Evolutionary conservation across 2,113 vertebrate genomes (phyloP), one percentile per base, ranked within the genome.

Genomic region (Catharus fuscescens): DNA sequence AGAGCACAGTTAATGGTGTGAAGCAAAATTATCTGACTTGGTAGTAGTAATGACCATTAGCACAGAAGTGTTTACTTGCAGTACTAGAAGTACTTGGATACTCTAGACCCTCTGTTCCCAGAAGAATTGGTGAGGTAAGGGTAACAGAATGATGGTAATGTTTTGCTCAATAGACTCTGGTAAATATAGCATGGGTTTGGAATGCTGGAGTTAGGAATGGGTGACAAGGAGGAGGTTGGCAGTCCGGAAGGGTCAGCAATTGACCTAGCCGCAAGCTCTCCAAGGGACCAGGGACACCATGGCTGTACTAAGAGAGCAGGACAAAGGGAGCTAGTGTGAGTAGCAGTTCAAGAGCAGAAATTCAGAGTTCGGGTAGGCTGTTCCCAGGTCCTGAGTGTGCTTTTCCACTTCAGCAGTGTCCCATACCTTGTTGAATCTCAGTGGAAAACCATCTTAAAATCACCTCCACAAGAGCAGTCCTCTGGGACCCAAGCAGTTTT

Each of bases 281-380:
- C 23, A 6, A 16, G 25, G 45, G 21, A 59, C 2, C 2, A 42
- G 16, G 40, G 19, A 1, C 36, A 31, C 12, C 3, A 2, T 3
- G 23, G 13, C 47, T 66, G 36, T n/a, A 7, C 18, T 52, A 2
- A 21, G 42, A 57, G 53, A 45, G 21, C 6, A n/a, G 28, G 36
- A 21, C 24, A 9, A 52, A 65, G 17, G 8, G 18, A 54, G 8
- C 32, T 32, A 12, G 14, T 23, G 19, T 7, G 18, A 26, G 21
- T 18, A 64, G 29, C 21, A 56, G 32, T 70, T 92, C 32, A 69
- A 64, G 45, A 45, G 10, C 44, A 86, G 34, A 19, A 56, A 60
- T 20, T 62, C 6, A 44, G 26, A 66, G 24, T 62, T 83, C 21
- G 10, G 23, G 5, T 18, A 7, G 23, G 10, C 14, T 79, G 12